Base-by-base conservation (phyloP, 2,888 invertebrate genomes). In the Eilema griseolum region DNA sequence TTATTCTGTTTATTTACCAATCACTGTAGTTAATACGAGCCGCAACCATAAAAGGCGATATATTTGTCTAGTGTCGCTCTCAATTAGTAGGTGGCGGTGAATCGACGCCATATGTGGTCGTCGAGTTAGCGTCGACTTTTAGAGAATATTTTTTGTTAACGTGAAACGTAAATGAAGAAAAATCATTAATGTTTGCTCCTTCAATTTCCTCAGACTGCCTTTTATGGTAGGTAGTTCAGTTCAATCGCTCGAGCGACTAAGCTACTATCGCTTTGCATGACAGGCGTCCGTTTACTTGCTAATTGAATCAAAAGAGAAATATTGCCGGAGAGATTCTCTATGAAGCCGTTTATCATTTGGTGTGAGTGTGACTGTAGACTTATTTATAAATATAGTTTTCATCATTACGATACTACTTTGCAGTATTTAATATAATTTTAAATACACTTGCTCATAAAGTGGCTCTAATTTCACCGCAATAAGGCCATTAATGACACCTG, bases 11-110 rank as follows among this genome's bases (percentile, higher is more conserved):
- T 94, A 93, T 94, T 94, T 93, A 93, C 90, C 92, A 93, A 94
- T 94, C 92, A 93, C 90, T 90, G 86, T 88, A 86, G 86, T 90
- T 93, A 90, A 93, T 92, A 86, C 91, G 84, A 83, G 83, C 83
- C 88, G 89, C 86, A 86, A 86, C 94, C 92, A 93, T 94, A 95
- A 93, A 95, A 93, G 93, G 93, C 88, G 90, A 91, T 93, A 90
- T 93, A 93, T 95, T 94, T 94, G 92, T 92, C 91, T 92, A 91
- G 91, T 91, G 93, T 91, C 92, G 92, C 89, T 93, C 91, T 88
- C 91, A 93, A 94, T 94, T 94, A 94, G 94, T 90, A 90, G 86
- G 88, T 86, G 89, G 90, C 92, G 89, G 92, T 89, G 89, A 93
- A 94, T 92, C 90, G 86, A 89, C 91, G 85, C 91, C 90, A 89